Evolutionary conservation across 2,113 vertebrate genomes (phyloP).

Genomic region (Proteles cristata): DNA sequence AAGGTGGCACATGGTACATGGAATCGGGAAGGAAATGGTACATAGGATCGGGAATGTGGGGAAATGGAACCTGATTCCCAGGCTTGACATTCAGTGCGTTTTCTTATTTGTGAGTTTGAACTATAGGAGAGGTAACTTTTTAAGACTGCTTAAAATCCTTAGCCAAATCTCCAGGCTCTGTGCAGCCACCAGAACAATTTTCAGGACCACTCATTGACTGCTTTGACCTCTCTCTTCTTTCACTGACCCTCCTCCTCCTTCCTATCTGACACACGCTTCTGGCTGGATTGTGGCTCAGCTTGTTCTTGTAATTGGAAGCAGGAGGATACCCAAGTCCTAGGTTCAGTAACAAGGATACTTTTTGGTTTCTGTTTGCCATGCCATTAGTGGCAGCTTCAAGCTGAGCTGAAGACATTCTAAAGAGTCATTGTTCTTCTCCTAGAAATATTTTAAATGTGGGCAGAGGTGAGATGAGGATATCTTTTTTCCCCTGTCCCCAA

Average conservation of each 20-base stretch:
- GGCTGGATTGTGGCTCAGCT: not conserved
- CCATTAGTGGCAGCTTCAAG: constrained; percentile 25
- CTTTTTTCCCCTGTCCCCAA: not conserved
- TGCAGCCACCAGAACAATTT: not conserved
- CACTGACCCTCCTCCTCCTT: not conserved
- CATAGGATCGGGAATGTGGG: not conserved
- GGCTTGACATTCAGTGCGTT: not conserved
- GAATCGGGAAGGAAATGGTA: not conserved
- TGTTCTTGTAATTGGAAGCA: constrained; percentile 68
- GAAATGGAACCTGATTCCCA: not conserved
- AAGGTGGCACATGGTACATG: not conserved
- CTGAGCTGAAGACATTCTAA: constrained; percentile 34
- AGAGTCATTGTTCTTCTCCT: not conserved
- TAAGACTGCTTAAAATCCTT: not conserved
- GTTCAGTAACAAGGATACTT: not conserved
- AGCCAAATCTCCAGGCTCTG: not conserved
- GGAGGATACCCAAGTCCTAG: not conserved
- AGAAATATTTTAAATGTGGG: constrained; percentile 31
- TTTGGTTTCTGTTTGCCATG: constrained; percentile 1
- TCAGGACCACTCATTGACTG: not conserved
- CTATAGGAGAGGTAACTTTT: not conserved
- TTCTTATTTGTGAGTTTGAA: not conserved
- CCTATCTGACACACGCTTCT: constrained; percentile 36
- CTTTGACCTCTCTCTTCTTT: constrained; percentile 72
- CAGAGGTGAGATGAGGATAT: not conserved